phyloP scores from a whole-genome alignment of 2,888 invertebrate genomes.

The Nephrotoma appendiculata region DNA sequence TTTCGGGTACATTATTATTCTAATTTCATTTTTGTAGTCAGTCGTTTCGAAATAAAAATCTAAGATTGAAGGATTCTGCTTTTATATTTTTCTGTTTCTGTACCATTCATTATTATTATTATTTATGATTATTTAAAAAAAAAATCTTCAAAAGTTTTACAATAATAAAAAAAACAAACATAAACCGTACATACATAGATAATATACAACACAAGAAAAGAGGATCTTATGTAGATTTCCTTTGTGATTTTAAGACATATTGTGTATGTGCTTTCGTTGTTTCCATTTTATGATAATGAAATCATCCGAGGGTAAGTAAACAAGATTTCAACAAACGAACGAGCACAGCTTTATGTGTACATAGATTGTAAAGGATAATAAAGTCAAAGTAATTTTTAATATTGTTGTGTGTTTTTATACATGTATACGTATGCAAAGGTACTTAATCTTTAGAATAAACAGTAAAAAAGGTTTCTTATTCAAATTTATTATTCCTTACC shows the following conservation, averaged over 20 bases:
- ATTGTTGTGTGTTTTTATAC: not conserved
- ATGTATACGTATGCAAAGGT: not conserved
- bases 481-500: not conserved
- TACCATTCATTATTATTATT: not conserved
- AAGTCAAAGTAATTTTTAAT: not conserved
- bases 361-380: not conserved
- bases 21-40: not conserved
- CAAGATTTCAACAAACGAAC: not conserved
- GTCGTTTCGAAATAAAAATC: not conserved
- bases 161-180: not conserved
- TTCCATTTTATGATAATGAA: not conserved
- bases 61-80: not conserved
- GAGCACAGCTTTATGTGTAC: not conserved
- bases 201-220: not conserved
- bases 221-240: not conserved
- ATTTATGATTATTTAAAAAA: not conserved
- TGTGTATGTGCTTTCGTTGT: not conserved
- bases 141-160: not conserved
- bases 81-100: not conserved
- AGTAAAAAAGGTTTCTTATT: not conserved
- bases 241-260: not conserved
- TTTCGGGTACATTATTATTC: not conserved
- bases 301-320: not conserved
- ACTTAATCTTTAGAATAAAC: not conserved
- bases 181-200: not conserved